phyloP scores from a whole-genome alignment of 2,888 invertebrate genomes.

The Disparrhopalites patrizii region DNA sequence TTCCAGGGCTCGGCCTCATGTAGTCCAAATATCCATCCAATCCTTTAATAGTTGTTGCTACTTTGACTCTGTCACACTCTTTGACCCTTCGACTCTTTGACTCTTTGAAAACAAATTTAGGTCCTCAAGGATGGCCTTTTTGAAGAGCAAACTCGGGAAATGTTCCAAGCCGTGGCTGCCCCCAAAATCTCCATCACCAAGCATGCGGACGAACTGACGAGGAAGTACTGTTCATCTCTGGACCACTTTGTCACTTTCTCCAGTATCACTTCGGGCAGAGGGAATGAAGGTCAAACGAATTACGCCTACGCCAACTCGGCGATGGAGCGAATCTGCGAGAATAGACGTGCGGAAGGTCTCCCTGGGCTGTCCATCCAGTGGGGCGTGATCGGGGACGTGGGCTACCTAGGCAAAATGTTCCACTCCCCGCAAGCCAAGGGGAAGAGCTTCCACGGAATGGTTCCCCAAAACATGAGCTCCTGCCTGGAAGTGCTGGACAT shows the following conservation, averaged over 20 bases:
- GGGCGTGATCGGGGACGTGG: constrained; percentile 88
- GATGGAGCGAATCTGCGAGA: constrained; percentile 83
- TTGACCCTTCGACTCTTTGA: no score
- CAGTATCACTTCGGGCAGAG: constrained; percentile 84
- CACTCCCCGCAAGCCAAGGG: constrained; percentile 57
- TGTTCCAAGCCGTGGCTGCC: constrained; percentile 63
- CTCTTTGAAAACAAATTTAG: no score
- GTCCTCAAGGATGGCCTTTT: constrained; percentile 54
- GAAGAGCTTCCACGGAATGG: constrained; percentile 66
- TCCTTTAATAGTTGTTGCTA: no score
- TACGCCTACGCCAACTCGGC: constrained; percentile 86
- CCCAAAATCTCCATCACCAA: constrained; percentile 80
- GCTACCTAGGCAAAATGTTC: constrained; percentile 68
- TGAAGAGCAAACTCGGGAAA: constrained; percentile 62
- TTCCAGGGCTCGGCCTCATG: no score
- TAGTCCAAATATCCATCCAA: no score
- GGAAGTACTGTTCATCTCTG: constrained; percentile 58
- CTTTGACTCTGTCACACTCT: no score
- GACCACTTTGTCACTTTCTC: constrained; percentile 84
- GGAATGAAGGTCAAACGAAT: constrained; percentile 86
- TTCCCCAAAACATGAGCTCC: constrained; percentile 79
- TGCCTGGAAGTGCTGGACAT: constrained; percentile 65
- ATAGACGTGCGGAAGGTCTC: constrained; percentile 63
- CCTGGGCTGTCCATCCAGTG: constrained; percentile 84
- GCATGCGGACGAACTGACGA: constrained; percentile 66